These are phyloP conservation scores for Nycticryphes semicollaris DNA, from an alignment of 2,113 vertebrate species.

Conservation along the genomic window DNA sequence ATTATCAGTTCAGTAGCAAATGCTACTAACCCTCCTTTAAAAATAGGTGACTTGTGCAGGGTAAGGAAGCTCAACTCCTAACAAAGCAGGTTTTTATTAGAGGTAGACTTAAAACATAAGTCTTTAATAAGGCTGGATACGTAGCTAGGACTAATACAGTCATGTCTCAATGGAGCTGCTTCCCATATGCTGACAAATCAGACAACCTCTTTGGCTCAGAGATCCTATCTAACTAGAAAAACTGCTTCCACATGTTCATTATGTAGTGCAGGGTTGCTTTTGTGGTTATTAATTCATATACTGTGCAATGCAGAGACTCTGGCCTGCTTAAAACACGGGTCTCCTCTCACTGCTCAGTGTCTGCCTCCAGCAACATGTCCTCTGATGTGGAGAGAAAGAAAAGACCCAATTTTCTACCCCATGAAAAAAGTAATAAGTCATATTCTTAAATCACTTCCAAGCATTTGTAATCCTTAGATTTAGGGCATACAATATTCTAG, in stretches of 20 bases:
- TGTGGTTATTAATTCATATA: slow-evolving; percentile 38
- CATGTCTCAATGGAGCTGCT: slow-evolving; percentile 50
- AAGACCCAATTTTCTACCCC: background rate
- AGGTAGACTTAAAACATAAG: slow-evolving; percentile 24
- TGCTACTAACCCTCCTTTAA: background rate
- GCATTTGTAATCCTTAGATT: slow-evolving; percentile 26
- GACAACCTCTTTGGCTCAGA: slow-evolving; percentile 44
- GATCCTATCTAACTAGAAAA: slow-evolving; percentile 21
- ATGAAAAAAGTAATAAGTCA: slow-evolving; percentile 17
- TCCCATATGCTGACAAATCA: slow-evolving; percentile 68
- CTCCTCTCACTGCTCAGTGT: background rate
- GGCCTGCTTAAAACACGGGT: background rate
- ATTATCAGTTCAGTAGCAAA: background rate
- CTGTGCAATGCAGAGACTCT: background rate
- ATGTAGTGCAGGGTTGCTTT: slow-evolving; percentile 9
- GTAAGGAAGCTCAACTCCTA: background rate
- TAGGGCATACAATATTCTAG: slow-evolving; percentile 21
- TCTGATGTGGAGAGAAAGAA: slow-evolving; percentile 30
- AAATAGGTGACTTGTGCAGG: background rate
- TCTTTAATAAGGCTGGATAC: slow-evolving; percentile 42
- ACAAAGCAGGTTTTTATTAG: slow-evolving; percentile 36
- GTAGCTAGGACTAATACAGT: slow-evolving; percentile 18
- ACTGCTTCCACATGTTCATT: slow-evolving; percentile 67
- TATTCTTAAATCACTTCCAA: slow-evolving; percentile 48
- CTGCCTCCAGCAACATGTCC: background rate